Conservation (phyloP, 2,113 vertebrate species). For the Conger conger region DNA sequence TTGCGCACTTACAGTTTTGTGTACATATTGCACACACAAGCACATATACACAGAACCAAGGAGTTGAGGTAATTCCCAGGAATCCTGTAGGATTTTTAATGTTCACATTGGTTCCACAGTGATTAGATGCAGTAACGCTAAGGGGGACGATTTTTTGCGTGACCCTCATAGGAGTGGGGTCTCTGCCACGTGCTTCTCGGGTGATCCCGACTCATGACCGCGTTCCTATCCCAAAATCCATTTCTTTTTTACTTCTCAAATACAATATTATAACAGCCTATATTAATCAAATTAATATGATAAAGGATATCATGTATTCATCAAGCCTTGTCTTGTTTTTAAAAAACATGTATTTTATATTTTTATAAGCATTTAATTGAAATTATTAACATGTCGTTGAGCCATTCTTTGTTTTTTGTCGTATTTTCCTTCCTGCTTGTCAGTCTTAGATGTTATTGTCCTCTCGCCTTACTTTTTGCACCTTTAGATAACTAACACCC, state of each 20-base stretch:
- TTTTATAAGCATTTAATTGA: conserved; percentile 24
- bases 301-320: conserved; percentile 19
- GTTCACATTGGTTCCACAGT: not conserved
- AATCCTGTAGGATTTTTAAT: not conserved
- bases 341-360: conserved; percentile 6
- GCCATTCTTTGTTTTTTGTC: conserved; percentile 31
- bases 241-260: conserved; percentile 16
- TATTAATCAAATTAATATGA: conserved; percentile 19
- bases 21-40: not conserved
- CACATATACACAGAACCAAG: not conserved
- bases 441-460: not conserved
- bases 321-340: conserved; percentile 4
- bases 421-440: conserved; percentile 9
- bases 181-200: not conserved
- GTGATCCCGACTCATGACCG: not conserved
- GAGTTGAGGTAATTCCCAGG: not conserved
- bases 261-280: conserved; percentile 17
- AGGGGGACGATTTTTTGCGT: not conserved
- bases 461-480: not conserved
- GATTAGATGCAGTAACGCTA: not conserved
- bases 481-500: not conserved
- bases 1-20: not conserved
- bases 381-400: conserved; percentile 31
- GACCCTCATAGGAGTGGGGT: not conserved
- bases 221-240: conserved; percentile 4